These are phyloP conservation scores for Stomatorhinus walkeri DNA, from an alignment of 2,797 vertebrate species.

Conservation along the genomic window DNA sequence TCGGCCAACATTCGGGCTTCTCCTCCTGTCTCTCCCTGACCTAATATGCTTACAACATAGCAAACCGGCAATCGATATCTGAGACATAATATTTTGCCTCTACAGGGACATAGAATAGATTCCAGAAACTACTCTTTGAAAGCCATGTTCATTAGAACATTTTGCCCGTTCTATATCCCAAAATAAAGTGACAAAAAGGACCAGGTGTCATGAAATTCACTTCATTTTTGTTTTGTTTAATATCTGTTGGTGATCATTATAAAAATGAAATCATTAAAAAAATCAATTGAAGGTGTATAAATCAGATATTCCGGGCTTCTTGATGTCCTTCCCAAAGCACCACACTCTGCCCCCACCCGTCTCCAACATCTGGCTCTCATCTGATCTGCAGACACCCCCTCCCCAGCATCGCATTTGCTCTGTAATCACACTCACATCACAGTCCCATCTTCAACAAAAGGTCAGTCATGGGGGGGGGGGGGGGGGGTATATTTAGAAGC, in stretches of 20 bases:
- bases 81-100: slow-evolving; percentile 5
- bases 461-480: neutral
- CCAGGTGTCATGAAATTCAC: neutral
- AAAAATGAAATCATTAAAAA: neutral
- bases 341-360: slow-evolving; percentile 21
- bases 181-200: neutral
- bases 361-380: slow-evolving; percentile 19
- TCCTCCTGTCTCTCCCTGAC: neutral
- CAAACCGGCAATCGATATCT: neutral
- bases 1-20: neutral
- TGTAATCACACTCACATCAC: slow-evolving; percentile 23
- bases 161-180: neutral
- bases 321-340: slow-evolving; percentile 17
- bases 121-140: neutral
- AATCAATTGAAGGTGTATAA: neutral
- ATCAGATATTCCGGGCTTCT: neutral
- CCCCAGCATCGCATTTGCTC: slow-evolving; percentile 12
- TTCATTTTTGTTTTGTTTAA: neutral
- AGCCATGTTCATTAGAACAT: neutral
- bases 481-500: neutral
- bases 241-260: neutral
- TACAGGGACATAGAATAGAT: neutral
- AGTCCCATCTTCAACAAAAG: neutral
- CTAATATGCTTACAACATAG: neutral
- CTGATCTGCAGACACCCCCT: neutral